Evolutionary conservation across 1,140 invertebrate genomes (phyloP).

Genomic region (Listronotus oregonensis): DNA sequence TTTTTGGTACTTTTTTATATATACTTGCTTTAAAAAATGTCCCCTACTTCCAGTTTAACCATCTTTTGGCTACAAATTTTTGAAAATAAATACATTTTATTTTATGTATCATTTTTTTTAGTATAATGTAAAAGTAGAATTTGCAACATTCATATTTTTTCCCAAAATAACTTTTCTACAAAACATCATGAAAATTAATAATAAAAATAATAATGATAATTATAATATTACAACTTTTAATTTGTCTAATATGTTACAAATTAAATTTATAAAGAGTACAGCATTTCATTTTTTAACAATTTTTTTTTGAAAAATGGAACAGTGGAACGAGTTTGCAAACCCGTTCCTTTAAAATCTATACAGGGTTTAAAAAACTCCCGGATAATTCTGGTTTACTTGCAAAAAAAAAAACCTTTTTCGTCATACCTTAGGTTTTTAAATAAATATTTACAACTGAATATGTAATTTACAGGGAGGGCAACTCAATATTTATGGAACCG

Average conservation of each 20-base stretch:
- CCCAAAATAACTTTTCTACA: conserved; percentile 20
- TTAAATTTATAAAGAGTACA: conserved; percentile 31
- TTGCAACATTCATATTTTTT: conserved; percentile 11
- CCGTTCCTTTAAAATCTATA: conserved; percentile 4
- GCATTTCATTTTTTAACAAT: background rate
- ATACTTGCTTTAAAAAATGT: conserved; percentile 38
- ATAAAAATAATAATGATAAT: conserved; percentile 2
- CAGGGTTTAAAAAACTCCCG: background rate
- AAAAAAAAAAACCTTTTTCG: too few species aligned
- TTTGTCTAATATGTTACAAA: conserved; percentile 11
- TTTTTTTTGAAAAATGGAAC: conserved; percentile 2
- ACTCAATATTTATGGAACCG: too few species aligned
- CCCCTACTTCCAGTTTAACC: conserved; percentile 30
- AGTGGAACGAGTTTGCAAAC: background rate
- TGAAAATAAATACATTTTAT: conserved; percentile 38
- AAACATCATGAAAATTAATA: conserved; percentile 6
- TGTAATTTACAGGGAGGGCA: too few species aligned
- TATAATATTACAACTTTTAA: conserved; percentile 7
- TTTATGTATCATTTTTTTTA: conserved; percentile 25
- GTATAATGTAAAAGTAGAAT: conserved; percentile 15
- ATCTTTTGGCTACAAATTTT: conserved; percentile 37
- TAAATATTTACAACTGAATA: too few species aligned
- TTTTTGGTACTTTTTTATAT: conserved; percentile 14
- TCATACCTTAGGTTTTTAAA: too few species aligned
- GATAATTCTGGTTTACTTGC: too few species aligned